phyloP scores from a whole-genome alignment of 2,888 invertebrate species.

The Drosophila limbata region DNA sequence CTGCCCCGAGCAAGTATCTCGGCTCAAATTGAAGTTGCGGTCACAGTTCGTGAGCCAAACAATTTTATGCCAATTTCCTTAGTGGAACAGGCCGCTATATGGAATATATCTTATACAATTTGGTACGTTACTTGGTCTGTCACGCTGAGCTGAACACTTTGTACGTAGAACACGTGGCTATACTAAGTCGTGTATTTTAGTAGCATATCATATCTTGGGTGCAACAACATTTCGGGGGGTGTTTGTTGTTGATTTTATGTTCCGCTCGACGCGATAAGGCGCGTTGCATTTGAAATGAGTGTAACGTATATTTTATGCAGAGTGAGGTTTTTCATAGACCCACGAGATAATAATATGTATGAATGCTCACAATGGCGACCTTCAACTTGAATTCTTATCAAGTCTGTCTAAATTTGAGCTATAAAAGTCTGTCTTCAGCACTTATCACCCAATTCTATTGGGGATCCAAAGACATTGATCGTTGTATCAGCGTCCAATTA shows the following conservation, averaged over 20 bases:
- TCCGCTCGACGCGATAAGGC: constrained; percentile 68
- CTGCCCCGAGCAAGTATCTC: constrained; percentile 58
- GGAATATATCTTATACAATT: constrained; percentile 53
- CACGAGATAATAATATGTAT: constrained; percentile 37
- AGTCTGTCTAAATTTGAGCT: constrained; percentile 3
- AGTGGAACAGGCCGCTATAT: constrained; percentile 36
- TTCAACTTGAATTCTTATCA: constrained; percentile 58
- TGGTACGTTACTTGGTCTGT: constrained; percentile 68
- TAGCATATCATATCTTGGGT: constrained; percentile 52
- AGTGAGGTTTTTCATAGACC: constrained; percentile 51
- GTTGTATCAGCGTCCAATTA: constrained; percentile 23
- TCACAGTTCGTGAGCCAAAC: constrained; percentile 74
- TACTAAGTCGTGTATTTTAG: constrained; percentile 33
- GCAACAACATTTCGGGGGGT: constrained; percentile 26
- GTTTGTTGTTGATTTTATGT: constrained; percentile 61
- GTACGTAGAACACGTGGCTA: constrained; percentile 62
- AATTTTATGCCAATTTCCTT: constrained; percentile 79
- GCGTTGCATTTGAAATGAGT: constrained; percentile 76
- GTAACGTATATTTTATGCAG: constrained; percentile 80
- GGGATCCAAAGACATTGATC: not conserved
- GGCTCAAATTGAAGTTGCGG: constrained; percentile 58
- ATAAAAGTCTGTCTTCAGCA: constrained; percentile 24
- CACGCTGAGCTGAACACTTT: constrained; percentile 54
- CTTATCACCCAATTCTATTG: constrained; percentile 35
- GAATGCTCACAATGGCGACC: constrained; percentile 61